These are phyloP conservation scores for Hippocampus zosterae DNA, from an alignment of 2,113 vertebrate species.

Conservation along the genomic window DNA sequence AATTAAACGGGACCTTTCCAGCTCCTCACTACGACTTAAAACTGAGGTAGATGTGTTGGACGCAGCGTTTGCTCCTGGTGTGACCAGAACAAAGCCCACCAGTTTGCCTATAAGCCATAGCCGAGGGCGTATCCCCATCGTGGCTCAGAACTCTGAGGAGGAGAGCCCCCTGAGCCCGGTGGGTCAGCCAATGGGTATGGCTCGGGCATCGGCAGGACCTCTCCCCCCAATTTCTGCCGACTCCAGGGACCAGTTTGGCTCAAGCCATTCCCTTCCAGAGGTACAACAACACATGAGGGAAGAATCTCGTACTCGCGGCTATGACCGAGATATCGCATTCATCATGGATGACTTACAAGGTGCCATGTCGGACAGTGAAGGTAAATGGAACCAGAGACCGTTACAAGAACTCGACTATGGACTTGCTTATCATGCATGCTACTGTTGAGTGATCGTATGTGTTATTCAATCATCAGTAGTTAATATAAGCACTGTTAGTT, in stretches of 20 bases:
- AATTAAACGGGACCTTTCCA: conserved; percentile 92
- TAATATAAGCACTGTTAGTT: conserved; percentile 61
- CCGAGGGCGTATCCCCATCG: conserved; percentile 92
- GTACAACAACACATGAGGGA: conserved; percentile 99
- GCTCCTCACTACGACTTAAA: conserved; percentile 91
- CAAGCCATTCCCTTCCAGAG: conserved; percentile 96
- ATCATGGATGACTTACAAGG: conserved; percentile 99
- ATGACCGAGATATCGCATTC: conserved; percentile 96
- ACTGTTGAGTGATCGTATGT: conserved; percentile 68
- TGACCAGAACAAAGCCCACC: conserved; percentile 90
- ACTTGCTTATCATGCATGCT: conserved; percentile 84
- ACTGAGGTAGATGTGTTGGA: conserved; percentile 88
- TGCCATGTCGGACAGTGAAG: conserved; percentile 99
- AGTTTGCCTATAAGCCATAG: conserved; percentile 98
- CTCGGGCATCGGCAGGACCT: conserved; percentile 93
- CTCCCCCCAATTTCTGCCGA: conserved; percentile 97
- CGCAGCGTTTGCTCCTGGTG: conserved; percentile 81
- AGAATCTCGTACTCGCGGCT: conserved; percentile 91
- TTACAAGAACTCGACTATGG: conserved; percentile 75
- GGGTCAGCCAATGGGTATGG: conserved; percentile 99
- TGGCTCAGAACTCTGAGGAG: conserved; percentile 98
- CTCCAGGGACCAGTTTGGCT: conserved; percentile 96
- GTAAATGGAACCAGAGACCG: conserved; percentile 85
- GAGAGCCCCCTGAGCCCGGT: conserved; percentile 97
- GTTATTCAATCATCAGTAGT: conserved; percentile 52